These are phyloP conservation scores for Drosophila nebulosa DNA, from an alignment of 1,140 invertebrate species.

Conservation along the genomic window DNA sequence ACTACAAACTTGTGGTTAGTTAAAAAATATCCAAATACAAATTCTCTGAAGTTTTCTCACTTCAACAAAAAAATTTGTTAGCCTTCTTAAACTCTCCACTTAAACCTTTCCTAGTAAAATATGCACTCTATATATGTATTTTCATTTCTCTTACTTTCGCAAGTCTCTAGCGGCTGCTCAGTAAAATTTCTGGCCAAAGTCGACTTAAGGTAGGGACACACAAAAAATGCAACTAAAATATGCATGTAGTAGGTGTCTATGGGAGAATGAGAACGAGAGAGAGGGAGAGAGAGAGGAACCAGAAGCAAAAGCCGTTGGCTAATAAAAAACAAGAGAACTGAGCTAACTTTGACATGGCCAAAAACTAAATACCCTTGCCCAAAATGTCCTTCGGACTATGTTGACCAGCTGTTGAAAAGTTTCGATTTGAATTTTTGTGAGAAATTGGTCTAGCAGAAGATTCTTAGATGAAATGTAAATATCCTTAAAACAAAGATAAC, in stretches of 20 bases:
- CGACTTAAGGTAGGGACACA: neutral
- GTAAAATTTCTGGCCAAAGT: neutral
- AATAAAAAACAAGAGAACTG: neutral
- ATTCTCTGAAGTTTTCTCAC: neutral
- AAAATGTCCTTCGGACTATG: too few relatives aligned
- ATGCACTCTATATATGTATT: neutral
- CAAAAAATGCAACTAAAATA: constrained; percentile 23
- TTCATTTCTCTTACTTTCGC: neutral
- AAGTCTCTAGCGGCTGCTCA: neutral
- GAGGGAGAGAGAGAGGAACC: neutral
- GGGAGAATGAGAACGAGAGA: neutral
- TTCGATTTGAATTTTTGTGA: too few relatives aligned
- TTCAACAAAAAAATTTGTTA: neutral
- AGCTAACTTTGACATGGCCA: too few relatives aligned
- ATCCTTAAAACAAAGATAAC: too few relatives aligned
- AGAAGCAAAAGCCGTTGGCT: neutral
- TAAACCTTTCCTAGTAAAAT: neutral
- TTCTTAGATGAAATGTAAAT: too few relatives aligned
- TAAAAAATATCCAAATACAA: neutral
- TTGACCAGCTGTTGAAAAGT: too few relatives aligned
- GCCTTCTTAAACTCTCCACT: neutral
- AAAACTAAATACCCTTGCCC: too few relatives aligned
- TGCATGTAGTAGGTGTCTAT: neutral
- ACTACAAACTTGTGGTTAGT: too few relatives aligned
- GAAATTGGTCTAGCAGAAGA: too few relatives aligned